Base-by-base conservation (phyloP, 2,113 vertebrate genomes). In the Poeciliopsis turrubarensis region DNA sequence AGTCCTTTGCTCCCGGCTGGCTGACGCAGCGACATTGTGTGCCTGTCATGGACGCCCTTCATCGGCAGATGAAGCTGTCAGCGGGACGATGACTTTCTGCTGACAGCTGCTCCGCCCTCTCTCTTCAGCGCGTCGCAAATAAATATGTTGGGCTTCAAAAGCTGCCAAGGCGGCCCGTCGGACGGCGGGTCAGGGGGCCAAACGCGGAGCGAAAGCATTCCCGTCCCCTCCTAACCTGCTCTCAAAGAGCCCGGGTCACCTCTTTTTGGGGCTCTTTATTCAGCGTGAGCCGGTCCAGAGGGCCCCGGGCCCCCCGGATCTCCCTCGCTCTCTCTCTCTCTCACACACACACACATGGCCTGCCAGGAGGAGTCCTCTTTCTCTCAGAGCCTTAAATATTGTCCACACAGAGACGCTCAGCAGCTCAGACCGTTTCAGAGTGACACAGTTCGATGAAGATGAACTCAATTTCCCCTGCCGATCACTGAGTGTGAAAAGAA, bases 11-110 rank as follows among this genome's bases (percentile, higher is more conserved):
- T 78, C 79, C 68, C 60, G 82, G 86, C 85, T 60, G 86, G 60
- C 85, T 78, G 73, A 73, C 41, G 67, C 80, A 75, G 86, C 70
- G 85, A 82, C 91, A 90, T 92, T 93, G 91, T 93, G 84, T 41
- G 77, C 77, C 87, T 86, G 90, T 93, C 92, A 91, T 83, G 65
- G 80, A 78, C 75, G 84, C 90, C 85, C 86, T 85, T 91, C 89
- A 88, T 78, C 75, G 19, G 78, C 87, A 87, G 90, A 93, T 93
- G 87, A 93, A 93, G 91, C 88, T 90, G 89, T 93, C 92, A 92
- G 88, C 83, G n/a, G 87, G 84, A 76, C 80, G 81, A 86, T 85
- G 90, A 91, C 89, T 90, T 89, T 81, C 70, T 83, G 75, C 86
- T 91, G 91, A 93, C 92, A 91, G 86, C 72, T 31, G 76, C 88